phyloP scores from a whole-genome alignment of 2,888 invertebrate species.

The Mactromeris polynyma region DNA sequence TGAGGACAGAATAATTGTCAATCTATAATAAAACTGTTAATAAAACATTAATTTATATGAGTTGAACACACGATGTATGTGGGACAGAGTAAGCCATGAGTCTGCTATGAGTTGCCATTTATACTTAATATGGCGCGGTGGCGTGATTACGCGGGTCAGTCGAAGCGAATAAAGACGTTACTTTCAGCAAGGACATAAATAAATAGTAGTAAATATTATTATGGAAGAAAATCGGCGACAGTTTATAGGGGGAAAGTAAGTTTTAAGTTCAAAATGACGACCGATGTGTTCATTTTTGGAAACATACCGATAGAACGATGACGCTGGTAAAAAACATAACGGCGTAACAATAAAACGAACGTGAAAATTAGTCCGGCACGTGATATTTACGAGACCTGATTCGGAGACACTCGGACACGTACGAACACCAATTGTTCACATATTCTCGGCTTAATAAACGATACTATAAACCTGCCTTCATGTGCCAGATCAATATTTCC shows the following conservation, averaged over 20 bases:
- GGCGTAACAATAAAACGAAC: neutral
- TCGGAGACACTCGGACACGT: neutral
- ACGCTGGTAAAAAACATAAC: neutral
- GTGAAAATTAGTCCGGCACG: neutral
- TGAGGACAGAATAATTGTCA: neutral
- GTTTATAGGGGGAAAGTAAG: constrained; percentile 24
- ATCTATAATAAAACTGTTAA: constrained; percentile 26
- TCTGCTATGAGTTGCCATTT: constrained; percentile 17
- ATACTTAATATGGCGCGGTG: neutral
- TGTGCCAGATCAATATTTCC: too few species aligned
- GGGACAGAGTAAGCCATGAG: neutral
- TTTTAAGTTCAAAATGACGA: constrained; percentile 1
- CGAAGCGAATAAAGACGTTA: constrained; percentile 22
- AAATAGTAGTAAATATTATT: constrained; percentile 32
- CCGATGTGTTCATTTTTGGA: constrained; percentile 5
- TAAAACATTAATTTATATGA: constrained; percentile 39
- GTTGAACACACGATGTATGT: constrained; percentile 5
- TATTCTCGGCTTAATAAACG: neutral
- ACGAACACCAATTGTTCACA: neutral
- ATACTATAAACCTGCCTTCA: too few species aligned
- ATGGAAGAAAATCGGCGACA: constrained; percentile 31
- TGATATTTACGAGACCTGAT: neutral
- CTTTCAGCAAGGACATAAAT: constrained; percentile 20
- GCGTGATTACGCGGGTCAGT: neutral
- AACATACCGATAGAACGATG: neutral